Percentiles rank a stretch among this genome's conserved stretches.
Conservation (phyloP, 2,113 vertebrate species). For the Syngnathus typhle region DNA sequence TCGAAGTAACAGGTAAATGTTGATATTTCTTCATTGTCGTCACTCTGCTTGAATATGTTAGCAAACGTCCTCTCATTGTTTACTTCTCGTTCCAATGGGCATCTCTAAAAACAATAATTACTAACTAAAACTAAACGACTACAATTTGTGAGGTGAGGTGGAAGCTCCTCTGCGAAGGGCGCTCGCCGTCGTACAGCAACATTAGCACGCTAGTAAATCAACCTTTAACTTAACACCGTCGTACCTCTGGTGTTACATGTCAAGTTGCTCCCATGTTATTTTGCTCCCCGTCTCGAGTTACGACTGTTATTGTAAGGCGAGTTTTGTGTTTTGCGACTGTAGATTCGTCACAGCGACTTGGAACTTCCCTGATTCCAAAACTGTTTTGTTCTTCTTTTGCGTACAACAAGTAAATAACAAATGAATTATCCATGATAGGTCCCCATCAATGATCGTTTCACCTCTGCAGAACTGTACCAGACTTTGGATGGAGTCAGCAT, state of each 20-base stretch:
- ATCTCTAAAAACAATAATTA: not conserved
- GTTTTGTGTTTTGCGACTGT: no score
- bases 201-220: not conserved
- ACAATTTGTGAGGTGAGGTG: no score
- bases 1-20: not conserved
- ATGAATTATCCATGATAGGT: not conserved
- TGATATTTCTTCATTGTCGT: not conserved
- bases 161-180: not conserved
- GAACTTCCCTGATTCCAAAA: no score
- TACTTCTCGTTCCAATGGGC: not conserved
- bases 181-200: not conserved
- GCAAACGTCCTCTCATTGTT: not conserved
- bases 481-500: constrained; percentile 61
- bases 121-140: not conserved
- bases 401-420: not conserved
- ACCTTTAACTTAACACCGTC: not conserved
- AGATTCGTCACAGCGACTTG: no score
- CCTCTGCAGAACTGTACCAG: constrained; percentile 26
- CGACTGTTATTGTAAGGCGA: no score
- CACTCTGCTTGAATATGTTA: not conserved
- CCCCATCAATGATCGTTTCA: not conserved
- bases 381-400: no score
- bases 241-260: no score
- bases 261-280: no score
- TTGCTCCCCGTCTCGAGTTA: no score